Conservation (phyloP, 2,888 invertebrate genomes). For the Congeria kusceri region DNA sequence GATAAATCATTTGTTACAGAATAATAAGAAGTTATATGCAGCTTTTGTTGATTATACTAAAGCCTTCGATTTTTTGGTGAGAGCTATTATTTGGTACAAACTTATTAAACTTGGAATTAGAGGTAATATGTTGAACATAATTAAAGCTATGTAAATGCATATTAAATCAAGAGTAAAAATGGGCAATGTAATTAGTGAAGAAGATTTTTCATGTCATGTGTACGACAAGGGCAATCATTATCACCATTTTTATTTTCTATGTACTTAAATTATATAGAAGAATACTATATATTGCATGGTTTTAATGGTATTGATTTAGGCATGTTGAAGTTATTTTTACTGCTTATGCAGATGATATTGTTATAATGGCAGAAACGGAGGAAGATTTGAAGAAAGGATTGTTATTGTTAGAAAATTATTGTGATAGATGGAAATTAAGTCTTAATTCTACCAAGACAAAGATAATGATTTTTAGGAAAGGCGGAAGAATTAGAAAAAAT, state of each 20-base stretch:
- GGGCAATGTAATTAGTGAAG: neutral
- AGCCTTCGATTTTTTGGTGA: slow-evolving; percentile 32
- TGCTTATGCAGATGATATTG: slow-evolving; percentile 7
- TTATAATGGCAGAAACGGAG: neutral
- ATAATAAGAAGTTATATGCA: slow-evolving; percentile 20
- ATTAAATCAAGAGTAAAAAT: slow-evolving; percentile 27
- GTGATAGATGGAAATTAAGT: neutral
- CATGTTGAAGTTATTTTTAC: neutral
- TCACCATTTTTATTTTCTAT: slow-evolving; percentile 23
- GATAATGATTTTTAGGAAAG: slow-evolving; percentile 3
- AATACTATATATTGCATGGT: neutral
- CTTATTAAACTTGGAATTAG: slow-evolving; percentile 30
- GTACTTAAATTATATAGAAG: neutral
- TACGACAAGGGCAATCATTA: slow-evolving; percentile 21
- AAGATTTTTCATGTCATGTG: neutral
- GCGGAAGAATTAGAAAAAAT: neutral
- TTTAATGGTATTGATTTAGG: neutral
- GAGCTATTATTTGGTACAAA: slow-evolving; percentile 34
- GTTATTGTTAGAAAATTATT: neutral
- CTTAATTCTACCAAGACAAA: neutral
- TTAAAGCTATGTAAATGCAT: slow-evolving; percentile 12
- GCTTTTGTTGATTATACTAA: slow-evolving; percentile 32
- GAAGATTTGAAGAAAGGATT: neutral
- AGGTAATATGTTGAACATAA: slow-evolving; percentile 36
- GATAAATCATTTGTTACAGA: slow-evolving; percentile 21